A percentile compares a stretch with the other conserved stretches of the same genome.
Evolutionary conservation across 2,113 vertebrate species (phyloP).

Genomic region (Vulpes ferrilata): DNA sequence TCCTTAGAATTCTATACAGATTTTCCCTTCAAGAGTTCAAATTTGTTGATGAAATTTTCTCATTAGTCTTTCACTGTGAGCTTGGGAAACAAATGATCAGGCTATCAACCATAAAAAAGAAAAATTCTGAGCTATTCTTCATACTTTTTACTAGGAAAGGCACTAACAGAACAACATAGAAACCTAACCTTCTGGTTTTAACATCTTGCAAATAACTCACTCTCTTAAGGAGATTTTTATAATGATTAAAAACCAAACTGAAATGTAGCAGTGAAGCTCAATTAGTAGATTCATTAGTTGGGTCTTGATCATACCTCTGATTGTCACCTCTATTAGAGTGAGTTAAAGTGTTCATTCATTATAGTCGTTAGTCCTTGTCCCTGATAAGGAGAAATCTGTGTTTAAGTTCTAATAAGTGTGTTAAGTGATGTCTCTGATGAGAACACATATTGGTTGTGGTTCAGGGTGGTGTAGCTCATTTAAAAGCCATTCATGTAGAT

Average conservation of each 20-base stretch:
- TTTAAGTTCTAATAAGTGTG: conserved; percentile 10
- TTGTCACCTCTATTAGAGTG: conserved; percentile 8
- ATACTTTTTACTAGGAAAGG: neutral
- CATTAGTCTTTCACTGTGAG: conserved; percentile 49
- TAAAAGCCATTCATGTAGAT: neutral
- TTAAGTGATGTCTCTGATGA: conserved; percentile 13
- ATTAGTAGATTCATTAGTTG: conserved; percentile 50
- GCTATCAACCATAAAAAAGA: neutral
- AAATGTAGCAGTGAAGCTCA: neutral
- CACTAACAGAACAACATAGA: neutral
- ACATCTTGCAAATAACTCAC: neutral
- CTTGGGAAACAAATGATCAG: conserved; percentile 57
- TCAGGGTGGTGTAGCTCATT: neutral
- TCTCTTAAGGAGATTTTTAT: neutral
- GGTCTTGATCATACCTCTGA: conserved; percentile 46
- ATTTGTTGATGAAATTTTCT: conserved; percentile 67
- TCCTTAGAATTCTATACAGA: conserved; percentile 61
- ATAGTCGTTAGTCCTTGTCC: conserved; percentile 19
- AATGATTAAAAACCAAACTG: conserved; percentile 33
- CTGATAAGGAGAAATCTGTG: conserved; percentile 3
- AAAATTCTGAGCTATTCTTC: neutral
- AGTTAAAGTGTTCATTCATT: conserved; percentile 62
- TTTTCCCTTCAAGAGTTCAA: conserved; percentile 64
- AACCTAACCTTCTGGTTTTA: conserved; percentile 3
- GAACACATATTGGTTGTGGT: neutral